Evolutionary conservation across 2,797 vertebrate species (phyloP).

Genomic region (Chiloscyllium punctatum): DNA sequence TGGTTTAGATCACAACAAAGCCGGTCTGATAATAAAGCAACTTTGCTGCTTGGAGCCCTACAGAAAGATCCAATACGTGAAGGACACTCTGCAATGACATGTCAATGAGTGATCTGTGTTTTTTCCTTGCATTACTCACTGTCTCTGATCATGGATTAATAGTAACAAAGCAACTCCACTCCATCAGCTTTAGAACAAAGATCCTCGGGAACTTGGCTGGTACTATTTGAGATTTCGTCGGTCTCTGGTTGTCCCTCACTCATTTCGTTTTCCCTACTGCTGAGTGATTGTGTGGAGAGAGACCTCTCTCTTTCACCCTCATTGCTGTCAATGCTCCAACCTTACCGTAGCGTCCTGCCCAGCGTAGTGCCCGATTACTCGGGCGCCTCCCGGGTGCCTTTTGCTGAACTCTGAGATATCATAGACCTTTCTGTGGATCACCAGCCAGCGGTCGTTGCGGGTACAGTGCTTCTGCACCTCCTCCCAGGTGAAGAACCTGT

Average conservation of each 20-base stretch:
- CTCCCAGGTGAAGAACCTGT: not conserved
- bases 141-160: not conserved
- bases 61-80: not conserved
- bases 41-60: not conserved
- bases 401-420: slow-evolving; percentile 46
- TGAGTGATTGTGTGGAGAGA: not conserved
- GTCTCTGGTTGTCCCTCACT: not conserved
- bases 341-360: slow-evolving; percentile 65
- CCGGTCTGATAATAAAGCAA: not conserved
- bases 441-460: not conserved
- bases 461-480: slow-evolving; percentile 39
- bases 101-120: not conserved
- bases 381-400: slow-evolving; percentile 42
- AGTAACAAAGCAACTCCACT: not conserved
- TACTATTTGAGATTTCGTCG: not conserved
- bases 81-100: not conserved
- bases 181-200: not conserved
- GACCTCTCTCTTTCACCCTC: not conserved
- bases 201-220: not conserved
- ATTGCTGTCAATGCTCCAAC: slow-evolving; percentile 5
- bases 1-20: not conserved
- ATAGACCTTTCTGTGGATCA: slow-evolving; percentile 30
- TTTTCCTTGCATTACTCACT: not conserved
- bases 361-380: slow-evolving; percentile 57
- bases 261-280: not conserved